Base-by-base conservation (phyloP, 2,797 vertebrate species). In the Alfaro cultratus region DNA sequence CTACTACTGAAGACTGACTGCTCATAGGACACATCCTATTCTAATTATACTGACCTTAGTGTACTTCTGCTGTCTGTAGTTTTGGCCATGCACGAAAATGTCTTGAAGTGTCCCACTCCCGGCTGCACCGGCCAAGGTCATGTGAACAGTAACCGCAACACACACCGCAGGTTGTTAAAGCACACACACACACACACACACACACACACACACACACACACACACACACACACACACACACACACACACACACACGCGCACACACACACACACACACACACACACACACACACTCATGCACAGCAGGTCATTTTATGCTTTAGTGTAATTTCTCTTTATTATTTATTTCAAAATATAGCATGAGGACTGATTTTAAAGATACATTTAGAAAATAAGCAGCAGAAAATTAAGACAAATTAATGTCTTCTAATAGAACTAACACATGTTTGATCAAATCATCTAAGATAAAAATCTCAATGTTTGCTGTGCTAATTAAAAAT, bases 131-230 rank as follows among this genome's bases (percentile, higher is more conserved):
- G 98, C 88, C 98, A 99, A 94, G 98, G 98, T 83, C 98, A 99
- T 13, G 98, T 99, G 91, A 99, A 99, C 96, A 99, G 98, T 95
- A 99, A 99, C 94, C 97, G 98, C 87, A 99, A 99, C 95, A 99
- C 98, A 39, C 98, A 99, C 92, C 96, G 98, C 92, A 99, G 98
- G 98, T 99, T 82, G 84, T 86, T 78, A 36, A 96, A 57, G 41
- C 84, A 53, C 67, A 74, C 21, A 47, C 31, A 67, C 16, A 73
- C 26, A 74, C 51, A 80, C 74, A 78, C 74, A 34, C 70, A 74
- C 79, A 34, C 15, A 80, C 76, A 70, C 29, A 62, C 71, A 81
- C 60, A 46, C 62, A 55, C 70, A 47, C 43, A 71, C 51, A 26
- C 31, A 15, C 0, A 53, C 43, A 49, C 26, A n/a, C 23, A n/a